Base-by-base conservation (phyloP, 2,797 vertebrate genomes). In the Schizopygopsis malacanthus region DNA sequence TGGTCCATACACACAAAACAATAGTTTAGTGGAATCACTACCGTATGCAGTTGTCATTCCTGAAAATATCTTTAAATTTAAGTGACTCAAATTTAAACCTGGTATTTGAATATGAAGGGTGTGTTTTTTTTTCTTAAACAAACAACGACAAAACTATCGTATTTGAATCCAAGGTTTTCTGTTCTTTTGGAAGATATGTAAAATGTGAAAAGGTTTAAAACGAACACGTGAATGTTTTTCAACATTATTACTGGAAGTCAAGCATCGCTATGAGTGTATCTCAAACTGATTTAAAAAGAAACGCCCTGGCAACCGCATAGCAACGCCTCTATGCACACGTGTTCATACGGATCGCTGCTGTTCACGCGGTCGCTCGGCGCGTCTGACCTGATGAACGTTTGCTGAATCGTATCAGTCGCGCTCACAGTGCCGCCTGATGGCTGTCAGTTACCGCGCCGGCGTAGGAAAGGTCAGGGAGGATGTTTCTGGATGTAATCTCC, bases 381-480 rank as follows among this genome's bases (percentile, higher is more conserved):
- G 43, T 72, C 16, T 82, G 67, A 16, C 54, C 56, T 50, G 81
- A 56, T 81, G 63, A 56, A 54, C 13, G 15, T 72, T 59, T 10
- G 10, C 50, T 3, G 7, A 12, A 75, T 75, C 6, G 3, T 83
- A 77, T 77, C 82, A 11, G 13, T 18, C 20, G 39, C 2, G 7
- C 43, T 25, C 45, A 87, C 6, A n/a, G 67, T 47, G 65, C 67
- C 7, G 65, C 28, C 11, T 79, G 6, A 85, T 79, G 12, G 10
- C 81, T 88, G 28, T 82, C 59, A 81, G 85, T 89, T 88, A 82
- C 37, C 79, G 75, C 39, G 84, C 65, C 0, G 0, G 33, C 84
- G 56, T 61, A 50, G 79, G 86, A 90, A 89, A 91, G 90, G 88
- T 89, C 78, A 77, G 80, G 63, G 83, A 63, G 83, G 41, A 83